A percentile compares a stretch with the other conserved stretches of the same genome.
Evolutionary conservation across 2,113 vertebrate genomes (phyloP).

Genomic region (Callipepla squamata): DNA sequence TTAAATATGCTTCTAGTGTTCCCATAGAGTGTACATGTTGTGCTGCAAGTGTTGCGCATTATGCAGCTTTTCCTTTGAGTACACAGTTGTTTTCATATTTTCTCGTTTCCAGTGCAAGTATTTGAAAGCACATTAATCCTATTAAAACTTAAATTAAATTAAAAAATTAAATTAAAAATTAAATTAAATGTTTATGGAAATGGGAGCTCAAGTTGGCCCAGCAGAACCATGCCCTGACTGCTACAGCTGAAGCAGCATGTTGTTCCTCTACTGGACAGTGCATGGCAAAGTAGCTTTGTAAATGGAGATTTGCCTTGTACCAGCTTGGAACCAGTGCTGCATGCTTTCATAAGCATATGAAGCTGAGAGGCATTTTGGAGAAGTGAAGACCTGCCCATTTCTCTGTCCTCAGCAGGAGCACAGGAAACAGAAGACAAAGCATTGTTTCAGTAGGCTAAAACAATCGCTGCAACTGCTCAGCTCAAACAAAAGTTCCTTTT

Average conservation of each 20-base stretch:
- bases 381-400: background rate
- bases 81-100: background rate
- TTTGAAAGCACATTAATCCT: background rate
- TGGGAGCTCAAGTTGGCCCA: background rate
- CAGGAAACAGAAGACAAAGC: background rate
- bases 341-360: rapidly evolving
- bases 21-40: background rate
- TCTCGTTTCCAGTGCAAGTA: background rate
- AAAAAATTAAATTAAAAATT: no score
- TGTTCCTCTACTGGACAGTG: background rate
- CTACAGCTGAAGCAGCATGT: background rate
- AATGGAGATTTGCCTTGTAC: background rate
- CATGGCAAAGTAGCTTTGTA: background rate
- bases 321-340: background rate
- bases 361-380: background rate
- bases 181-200: background rate
- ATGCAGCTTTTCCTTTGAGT: background rate
- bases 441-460: background rate
- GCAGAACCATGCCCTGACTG: background rate
- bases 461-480: background rate
- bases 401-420: background rate
- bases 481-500: background rate
- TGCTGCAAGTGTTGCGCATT: background rate
- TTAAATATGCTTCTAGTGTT: background rate
- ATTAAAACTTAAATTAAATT: no score